These are phyloP conservation scores for Tauraco erythrolophus DNA, from an alignment of 2,113 vertebrate species.

Conservation along the genomic window DNA sequence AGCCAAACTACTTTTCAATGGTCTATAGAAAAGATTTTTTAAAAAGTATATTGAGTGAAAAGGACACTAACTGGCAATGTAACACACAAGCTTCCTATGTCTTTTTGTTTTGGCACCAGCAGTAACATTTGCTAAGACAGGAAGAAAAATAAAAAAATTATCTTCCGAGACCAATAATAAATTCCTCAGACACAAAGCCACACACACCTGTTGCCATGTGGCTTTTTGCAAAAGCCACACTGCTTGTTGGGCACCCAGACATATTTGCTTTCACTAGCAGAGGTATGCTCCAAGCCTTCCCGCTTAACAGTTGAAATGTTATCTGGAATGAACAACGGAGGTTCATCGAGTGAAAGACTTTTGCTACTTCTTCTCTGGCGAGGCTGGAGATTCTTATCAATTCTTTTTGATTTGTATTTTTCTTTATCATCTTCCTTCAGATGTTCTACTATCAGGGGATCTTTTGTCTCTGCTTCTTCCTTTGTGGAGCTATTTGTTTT, in stretches of 20 bases:
- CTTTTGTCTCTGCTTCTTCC: conserved; percentile 76
- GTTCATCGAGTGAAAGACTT: conserved; percentile 94
- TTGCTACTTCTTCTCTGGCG: conserved; percentile 87
- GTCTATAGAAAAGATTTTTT: background rate
- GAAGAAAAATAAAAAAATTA: background rate
- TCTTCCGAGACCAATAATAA: background rate
- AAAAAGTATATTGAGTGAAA: background rate
- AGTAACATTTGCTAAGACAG: background rate
- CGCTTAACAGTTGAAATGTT: conserved; percentile 92
- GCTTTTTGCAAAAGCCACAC: conserved; percentile 94
- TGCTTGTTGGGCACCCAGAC: conserved; percentile 93
- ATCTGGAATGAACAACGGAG: conserved; percentile 94
- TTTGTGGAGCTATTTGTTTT: conserved; percentile 69
- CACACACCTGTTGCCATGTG: conserved; percentile 93
- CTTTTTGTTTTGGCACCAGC: background rate
- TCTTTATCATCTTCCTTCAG: conserved; percentile 86
- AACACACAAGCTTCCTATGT: background rate
- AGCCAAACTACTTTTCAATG: background rate
- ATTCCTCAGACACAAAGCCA: conserved; percentile 17
- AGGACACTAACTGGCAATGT: background rate
- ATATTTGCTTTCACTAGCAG: conserved; percentile 79
- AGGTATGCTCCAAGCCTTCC: conserved; percentile 84
- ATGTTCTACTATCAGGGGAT: conserved; percentile 44
- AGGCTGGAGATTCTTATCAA: conserved; percentile 84
- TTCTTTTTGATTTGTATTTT: conserved; percentile 85